Evolutionary conservation across 2,113 vertebrate species (phyloP), one percentile per base, ranked within the genome.

Genomic region (Mastomys coucha): DNA sequence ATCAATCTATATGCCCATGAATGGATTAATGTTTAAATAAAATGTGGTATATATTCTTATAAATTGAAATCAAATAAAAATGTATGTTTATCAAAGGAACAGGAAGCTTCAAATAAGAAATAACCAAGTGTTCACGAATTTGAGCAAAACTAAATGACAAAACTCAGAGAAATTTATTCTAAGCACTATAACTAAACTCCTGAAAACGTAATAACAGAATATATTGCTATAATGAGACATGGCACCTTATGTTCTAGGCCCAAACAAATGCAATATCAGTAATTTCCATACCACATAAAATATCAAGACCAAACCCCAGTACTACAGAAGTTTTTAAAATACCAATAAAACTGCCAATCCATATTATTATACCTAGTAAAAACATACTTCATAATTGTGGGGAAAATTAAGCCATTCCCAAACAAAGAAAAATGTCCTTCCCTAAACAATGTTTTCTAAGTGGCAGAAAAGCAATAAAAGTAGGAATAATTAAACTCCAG

Each of bases 151-250:
- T 7, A 84, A 88, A 76, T 9, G 75, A 70, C 22, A 78, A 81
- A 82, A 82, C 0, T 20, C 31, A 73, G 92, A 89, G 4, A 96
- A 89, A 92, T 89, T 24, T 58, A 80, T 11, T 53, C 6, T 22
- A 91, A 93, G 36, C 72, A 5, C 86, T 72, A 81, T 53, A 78
- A 65, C 53, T 26, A 93, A 95, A 89, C 0, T 88, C 91, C 10
- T 67, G 45, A 91, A 96, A 94, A 73, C 10, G 16, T 87, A 95
- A 88, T 92, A n/a, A 63, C 24, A 49, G n/a, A 91, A 16, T 39
- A 77, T 84, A 70, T 58, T 95, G 42, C 69, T 56, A 49, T 81
- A 60, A 51, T 88, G 63, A 88, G 22, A 88, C 56, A 60, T 39
- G 11, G 22, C 80, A 82, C 22, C 22, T n/a, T 39, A 81, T n/a